Evolutionary conservation across 2,888 invertebrate species (phyloP).

Genomic region (Phorcus lineatus): DNA sequence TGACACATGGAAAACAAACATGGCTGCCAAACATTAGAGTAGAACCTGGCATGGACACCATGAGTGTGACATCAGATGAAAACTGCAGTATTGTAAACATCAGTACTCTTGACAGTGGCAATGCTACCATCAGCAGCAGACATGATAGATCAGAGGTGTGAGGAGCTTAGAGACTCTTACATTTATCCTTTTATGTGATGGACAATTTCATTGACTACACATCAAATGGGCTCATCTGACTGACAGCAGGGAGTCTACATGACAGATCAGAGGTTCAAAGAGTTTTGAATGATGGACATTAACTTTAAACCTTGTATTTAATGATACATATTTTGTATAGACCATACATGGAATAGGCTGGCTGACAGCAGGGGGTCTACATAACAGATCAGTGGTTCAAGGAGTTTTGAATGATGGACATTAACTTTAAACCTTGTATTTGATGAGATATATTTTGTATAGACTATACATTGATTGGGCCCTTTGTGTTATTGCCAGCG

Average conservation of each 20-base stretch:
- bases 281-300: neutral
- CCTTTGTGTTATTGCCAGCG: too few relatives aligned
- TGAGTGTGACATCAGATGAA: conserved; percentile 25
- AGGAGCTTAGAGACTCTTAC: neutral
- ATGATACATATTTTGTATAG: neutral
- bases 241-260: too few relatives aligned
- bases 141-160: neutral
- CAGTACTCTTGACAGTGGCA: neutral
- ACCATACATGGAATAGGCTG: too few relatives aligned
- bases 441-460: too few relatives aligned
- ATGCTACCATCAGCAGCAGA: conserved; percentile 1
- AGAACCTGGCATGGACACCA: conserved; percentile 16
- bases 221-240: too few relatives aligned
- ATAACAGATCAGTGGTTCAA: neutral
- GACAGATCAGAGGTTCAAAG: neutral
- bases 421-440: neutral
- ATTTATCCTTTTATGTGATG: neutral
- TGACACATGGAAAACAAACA: conserved; percentile 1
- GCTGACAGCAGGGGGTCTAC: too few relatives aligned
- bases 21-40: conserved; percentile 30
- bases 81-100: conserved; percentile 29
- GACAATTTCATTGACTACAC: neutral
- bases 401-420: neutral
- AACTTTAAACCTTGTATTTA: neutral
- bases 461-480: too few relatives aligned